Evolutionary conservation across 2,113 vertebrate genomes (phyloP).

Genomic region (Bos taurus): ARS-UCD2.0 NC_037330.1:105551501-105552000

Average conservation of each 20-base stretch:
- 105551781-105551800: conserved; percentile 38
- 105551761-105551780: conserved; percentile 6
- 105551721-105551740: neutral
- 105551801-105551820: neutral
- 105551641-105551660: neutral
- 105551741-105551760: conserved; percentile 37
- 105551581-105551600: neutral
- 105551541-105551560: neutral
- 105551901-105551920: neutral
- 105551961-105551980: neutral
- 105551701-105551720: neutral
- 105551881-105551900: neutral
- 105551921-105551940: neutral
- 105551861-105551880: neutral
- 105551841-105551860: conserved; percentile 1
- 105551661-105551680: neutral
- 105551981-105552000: neutral
- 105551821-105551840: neutral
- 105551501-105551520: neutral
- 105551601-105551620: neutral
- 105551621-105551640: neutral
- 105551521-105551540: neutral
- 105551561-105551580: neutral
- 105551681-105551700: neutral
- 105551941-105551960: neutral